Base-by-base conservation (phyloP, 2,888 invertebrate genomes). In the Spilarctia lutea region DNA sequence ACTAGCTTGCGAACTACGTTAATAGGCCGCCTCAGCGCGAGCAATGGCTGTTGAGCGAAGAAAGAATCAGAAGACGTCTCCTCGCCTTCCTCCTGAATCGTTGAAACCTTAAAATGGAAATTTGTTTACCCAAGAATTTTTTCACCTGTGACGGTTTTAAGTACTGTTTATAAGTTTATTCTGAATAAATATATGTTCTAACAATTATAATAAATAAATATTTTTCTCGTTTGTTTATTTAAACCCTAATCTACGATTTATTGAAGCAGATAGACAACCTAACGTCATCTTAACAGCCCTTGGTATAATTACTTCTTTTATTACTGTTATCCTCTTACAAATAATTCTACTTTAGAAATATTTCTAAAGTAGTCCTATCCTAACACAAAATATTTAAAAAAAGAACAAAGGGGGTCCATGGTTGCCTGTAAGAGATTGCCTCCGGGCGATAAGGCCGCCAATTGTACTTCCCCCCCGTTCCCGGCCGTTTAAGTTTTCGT, bases 1-100 rank as follows among this genome's bases (percentile, higher is more conserved):
- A 96, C 95, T 89, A 96, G 94, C 92, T 95, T 96, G 91, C 96
- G 94, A 87, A 96, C 95, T 90, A 94, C 95, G 87, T 92, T 93
- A 85, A 96, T 91, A 67, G 96, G 96, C 90, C 92, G 89, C 88
- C 92, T 92, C 87, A 96, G 89, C 80, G 92, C 92, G 87, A 94
- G 89, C 90, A 94, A 90, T 81, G 93, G 90, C 87, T 93, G 93
- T 85, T 91, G 91, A 81, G 91, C 84, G 91, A 90, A 92, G 91
- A 92, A 93, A 79, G 92, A 89, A 71, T 94, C 94, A 75, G 91
- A 87, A 76, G 90, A 84, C 74, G 88, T 86, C 83, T 94, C 95
- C 77, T 93, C 95, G 85, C 84, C 89, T 74, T 93, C 94, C 86
- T 94, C 94, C 87, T 91, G 92, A 85, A 91, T 92, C 85, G 92